Evolutionary conservation across 2,888 invertebrate species (phyloP), one percentile per base, ranked within the genome.

Genomic region (Therioaphis trifolii): DNA sequence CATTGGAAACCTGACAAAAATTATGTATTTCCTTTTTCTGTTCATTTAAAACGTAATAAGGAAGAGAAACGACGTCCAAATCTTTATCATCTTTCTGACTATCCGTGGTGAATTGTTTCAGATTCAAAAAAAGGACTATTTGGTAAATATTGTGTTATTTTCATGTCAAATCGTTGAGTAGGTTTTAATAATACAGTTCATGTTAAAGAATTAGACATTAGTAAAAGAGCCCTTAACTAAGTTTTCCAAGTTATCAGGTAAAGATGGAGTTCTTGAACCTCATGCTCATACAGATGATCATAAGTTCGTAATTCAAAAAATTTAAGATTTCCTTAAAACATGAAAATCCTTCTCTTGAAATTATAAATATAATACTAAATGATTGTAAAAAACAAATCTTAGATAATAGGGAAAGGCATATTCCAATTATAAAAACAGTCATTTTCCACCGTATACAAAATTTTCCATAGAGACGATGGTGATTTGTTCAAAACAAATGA

Each of bases 221-320:
- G 86, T 86, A 55, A 85, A 40, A 63, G 46, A 79, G 21, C 86
- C 86, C 12, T 49, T 86, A 27, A 84, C 66, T 27, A 84, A 69
- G 15, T 86, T 86, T 85, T 84, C 86, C 2, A 86, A 86, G 85
- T 63, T 86, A 7, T 75, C 84, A 49, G 86, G 86, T 18, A 85
- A 85, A 74, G 84, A 85, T 76, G 86, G 86, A 29, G 29, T 63
- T 63, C 63, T 63, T 15, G 63, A 63, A 63, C 35, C 4, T 63
- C 69, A 69, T 69, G 21, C 69, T 21, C 43, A n/a, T 43, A n/a
- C n/a, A n/a, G 43, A 69, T 14, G 40, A 69, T 5, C 11, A 69
- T 24, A 69, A 69, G 7, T 69, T 69, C 14, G 69, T 43, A 69
- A 21, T 43, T 40, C 43, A 43, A 69, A 69, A 69, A 69, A 12